phyloP scores from a whole-genome alignment of 2,113 vertebrate species.

The Callocephalon fimbriatum region DNA sequence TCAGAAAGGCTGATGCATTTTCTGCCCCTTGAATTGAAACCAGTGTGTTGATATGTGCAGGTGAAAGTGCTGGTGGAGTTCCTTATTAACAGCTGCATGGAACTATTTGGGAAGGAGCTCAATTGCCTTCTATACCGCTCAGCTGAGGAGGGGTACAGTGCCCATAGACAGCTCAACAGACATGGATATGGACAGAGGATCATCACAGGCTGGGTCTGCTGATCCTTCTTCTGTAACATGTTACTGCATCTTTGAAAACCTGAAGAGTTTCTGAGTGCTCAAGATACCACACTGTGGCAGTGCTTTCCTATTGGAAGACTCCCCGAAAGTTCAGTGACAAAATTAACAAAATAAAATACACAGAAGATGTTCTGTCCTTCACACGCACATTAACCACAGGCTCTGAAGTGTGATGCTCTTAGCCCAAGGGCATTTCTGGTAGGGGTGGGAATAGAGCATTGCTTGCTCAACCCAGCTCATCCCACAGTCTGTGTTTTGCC shows the following conservation, averaged over 20 bases:
- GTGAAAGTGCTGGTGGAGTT: constrained; percentile 83
- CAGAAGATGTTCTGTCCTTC: neutral
- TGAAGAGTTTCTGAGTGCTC: neutral
- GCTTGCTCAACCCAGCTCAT: neutral
- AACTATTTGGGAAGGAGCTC: constrained; percentile 84
- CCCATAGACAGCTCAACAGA: constrained; percentile 61
- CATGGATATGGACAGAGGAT: neutral
- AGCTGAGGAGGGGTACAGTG: constrained; percentile 70
- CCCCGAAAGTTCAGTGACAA: neutral
- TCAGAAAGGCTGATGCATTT: neutral
- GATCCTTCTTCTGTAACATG: neutral
- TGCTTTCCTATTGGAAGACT: neutral
- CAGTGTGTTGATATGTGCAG: constrained; percentile 45
- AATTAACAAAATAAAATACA: neutral
- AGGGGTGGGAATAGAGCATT: neutral
- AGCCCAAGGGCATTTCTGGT: neutral
- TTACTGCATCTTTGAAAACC: neutral
- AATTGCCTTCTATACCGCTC: constrained; percentile 68
- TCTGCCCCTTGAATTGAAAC: neutral
- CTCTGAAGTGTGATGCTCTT: neutral
- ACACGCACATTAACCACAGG: neutral
- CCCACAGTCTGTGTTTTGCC: neutral
- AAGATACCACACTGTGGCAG: neutral
- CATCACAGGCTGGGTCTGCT: neutral
- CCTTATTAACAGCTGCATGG: constrained; percentile 83